A percentile compares a stretch with the other conserved stretches of the same genome.
These are phyloP conservation scores for Pantala flavescens DNA, from an alignment of 1,140 invertebrate species.

Conservation along the genomic window DNA sequence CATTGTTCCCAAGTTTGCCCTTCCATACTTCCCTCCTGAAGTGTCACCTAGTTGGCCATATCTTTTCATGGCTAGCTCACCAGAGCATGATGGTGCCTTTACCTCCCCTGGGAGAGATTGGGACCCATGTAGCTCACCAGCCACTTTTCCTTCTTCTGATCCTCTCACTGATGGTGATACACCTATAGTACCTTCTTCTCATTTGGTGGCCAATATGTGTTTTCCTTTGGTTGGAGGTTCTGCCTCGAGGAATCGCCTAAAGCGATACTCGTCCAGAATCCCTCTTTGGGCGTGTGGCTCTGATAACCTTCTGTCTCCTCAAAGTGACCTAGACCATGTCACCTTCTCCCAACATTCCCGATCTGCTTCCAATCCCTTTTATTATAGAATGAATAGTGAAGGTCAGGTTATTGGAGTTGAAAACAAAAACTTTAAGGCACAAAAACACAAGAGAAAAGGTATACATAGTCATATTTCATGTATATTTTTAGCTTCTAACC, in stretches of 20 bases:
- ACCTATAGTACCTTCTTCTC: background rate
- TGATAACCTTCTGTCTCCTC: background rate
- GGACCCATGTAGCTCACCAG: background rate
- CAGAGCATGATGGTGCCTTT: background rate
- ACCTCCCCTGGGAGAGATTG: background rate
- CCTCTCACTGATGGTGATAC: background rate
- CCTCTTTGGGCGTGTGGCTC: background rate
- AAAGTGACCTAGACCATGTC: background rate
- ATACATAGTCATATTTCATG: conserved; percentile 15
- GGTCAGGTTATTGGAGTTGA: conserved; percentile 14
- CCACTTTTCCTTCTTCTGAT: background rate
- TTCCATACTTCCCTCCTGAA: conserved; percentile 23
- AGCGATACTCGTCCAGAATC: background rate
- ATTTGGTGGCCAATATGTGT: background rate
- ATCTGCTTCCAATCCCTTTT: conserved; percentile 12
- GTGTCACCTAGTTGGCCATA: conserved; percentile 8
- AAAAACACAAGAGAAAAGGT: conserved; percentile 15
- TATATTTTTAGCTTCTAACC: conserved; percentile 6
- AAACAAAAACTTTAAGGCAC: conserved; percentile 15
- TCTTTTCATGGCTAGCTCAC: background rate
- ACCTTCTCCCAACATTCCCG: background rate
- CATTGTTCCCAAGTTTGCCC: conserved; percentile 27
- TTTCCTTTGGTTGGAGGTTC: conserved; percentile 8
- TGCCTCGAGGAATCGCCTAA: background rate
- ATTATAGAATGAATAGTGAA: conserved; percentile 17